Percentiles rank a stretch among this genome's conserved stretches.
phyloP scores from a whole-genome alignment of 2,888 invertebrate genomes.

The Scaptomyza parva region DNA sequence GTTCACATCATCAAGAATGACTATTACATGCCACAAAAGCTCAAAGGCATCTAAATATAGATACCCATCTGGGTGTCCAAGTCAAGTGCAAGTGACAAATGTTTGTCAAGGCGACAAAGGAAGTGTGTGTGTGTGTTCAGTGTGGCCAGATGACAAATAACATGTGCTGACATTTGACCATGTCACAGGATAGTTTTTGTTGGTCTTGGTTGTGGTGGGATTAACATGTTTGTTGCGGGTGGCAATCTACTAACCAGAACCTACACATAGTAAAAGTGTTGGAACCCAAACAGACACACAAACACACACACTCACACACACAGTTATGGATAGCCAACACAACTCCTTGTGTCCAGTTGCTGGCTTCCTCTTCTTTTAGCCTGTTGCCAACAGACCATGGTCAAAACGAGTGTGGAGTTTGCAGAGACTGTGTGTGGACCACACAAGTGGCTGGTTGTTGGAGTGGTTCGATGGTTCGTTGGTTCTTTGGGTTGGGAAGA shows the following conservation, averaged over 20 bases:
- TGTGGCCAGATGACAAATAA: slow-evolving; percentile 65
- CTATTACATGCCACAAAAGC: slow-evolving; percentile 11
- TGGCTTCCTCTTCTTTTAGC: slow-evolving; percentile 14
- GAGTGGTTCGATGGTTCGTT: slow-evolving; percentile 19
- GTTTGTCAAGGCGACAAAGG: slow-evolving; percentile 49
- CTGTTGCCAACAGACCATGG: slow-evolving; percentile 61
- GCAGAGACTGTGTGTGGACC: slow-evolving; percentile 56
- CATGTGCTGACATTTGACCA: slow-evolving; percentile 78
- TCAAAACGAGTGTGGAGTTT: slow-evolving; percentile 21
- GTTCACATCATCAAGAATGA: slow-evolving; percentile 8
- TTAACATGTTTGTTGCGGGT: slow-evolving; percentile 68
- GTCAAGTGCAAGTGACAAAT: slow-evolving; percentile 68
- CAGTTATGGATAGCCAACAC: slow-evolving; percentile 41
- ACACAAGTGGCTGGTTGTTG: slow-evolving; percentile 62
- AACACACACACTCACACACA: slow-evolving; percentile 51
- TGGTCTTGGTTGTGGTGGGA: too few species aligned
- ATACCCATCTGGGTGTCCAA: slow-evolving; percentile 15
- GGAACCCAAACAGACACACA: slow-evolving; percentile 40
- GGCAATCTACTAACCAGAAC: slow-evolving; percentile 2
- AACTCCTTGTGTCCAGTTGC: neutral
- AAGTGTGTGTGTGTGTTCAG: slow-evolving; percentile 5
- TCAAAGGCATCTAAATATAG: neutral
- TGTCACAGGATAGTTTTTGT: slow-evolving; percentile 37
- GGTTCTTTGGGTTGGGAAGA: too few species aligned
- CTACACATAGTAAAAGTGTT: slow-evolving; percentile 60